A percentile compares a stretch with the other conserved stretches of the same genome.
Evolutionary conservation across 2,888 invertebrate species (phyloP).

Genomic region (Pharmacophagus antenor): DNA sequence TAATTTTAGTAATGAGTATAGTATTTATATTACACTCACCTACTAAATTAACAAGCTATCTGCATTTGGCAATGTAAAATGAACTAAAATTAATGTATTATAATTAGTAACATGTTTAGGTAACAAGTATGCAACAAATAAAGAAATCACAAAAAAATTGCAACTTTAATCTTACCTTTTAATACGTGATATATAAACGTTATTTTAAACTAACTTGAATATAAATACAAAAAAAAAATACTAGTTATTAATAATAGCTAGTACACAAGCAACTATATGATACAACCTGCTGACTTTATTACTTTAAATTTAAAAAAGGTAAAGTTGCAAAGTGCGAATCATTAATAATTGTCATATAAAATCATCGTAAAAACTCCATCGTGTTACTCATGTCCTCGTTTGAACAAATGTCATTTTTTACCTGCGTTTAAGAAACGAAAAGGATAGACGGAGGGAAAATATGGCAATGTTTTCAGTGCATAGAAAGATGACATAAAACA

Average conservation of each 20-base stretch:
- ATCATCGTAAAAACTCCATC: constrained; percentile 43
- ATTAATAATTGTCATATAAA: constrained; percentile 59
- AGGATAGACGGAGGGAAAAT: constrained; percentile 34
- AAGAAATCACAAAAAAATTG: no score
- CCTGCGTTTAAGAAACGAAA: constrained; percentile 42
- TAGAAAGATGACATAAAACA: constrained; percentile 23
- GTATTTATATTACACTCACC: no score
- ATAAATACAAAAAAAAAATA: neutral
- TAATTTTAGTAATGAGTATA: no score
- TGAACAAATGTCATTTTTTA: constrained; percentile 60
- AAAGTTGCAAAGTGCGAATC: constrained; percentile 39
- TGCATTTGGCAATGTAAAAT: no score
- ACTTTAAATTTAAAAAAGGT: no score
- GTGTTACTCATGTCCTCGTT: constrained; percentile 52
- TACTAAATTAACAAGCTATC: no score
- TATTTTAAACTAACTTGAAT: no score
- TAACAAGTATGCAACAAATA: no score
- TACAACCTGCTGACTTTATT: neutral
- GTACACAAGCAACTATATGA: neutral
- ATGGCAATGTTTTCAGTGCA: constrained; percentile 33
- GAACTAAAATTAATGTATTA: no score
- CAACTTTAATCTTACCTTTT: no score
- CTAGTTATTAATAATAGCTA: neutral
- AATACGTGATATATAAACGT: no score
- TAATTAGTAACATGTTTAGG: no score